Conservation (phyloP, 2,113 vertebrate genomes). For the Astur gentilis region DNA sequence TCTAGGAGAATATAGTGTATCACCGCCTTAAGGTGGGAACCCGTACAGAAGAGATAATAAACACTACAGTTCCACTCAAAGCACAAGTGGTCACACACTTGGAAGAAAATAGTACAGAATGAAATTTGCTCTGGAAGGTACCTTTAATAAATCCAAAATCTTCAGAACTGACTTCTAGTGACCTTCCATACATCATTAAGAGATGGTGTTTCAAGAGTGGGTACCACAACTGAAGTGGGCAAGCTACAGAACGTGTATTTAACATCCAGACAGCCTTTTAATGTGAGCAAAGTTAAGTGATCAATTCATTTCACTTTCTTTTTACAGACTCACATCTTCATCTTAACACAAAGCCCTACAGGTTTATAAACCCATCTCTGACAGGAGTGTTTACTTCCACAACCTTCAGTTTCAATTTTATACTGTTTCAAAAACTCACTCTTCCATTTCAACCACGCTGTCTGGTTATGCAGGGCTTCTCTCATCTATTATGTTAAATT, state of each 20-base stretch:
- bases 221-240: not conserved
- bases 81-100: not conserved
- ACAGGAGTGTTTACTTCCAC: not conserved
- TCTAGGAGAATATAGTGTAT: not conserved
- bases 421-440: not conserved
- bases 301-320: not conserved
- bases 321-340: not conserved
- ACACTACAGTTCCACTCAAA: not conserved
- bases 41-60: not conserved
- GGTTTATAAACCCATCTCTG: not conserved
- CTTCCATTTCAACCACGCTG: not conserved
- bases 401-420: not conserved
- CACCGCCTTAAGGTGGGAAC: not conserved
- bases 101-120: not conserved
- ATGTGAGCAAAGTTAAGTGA: not conserved
- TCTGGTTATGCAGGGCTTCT: not conserved
- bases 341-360: not conserved
- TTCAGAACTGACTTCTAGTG: not conserved
- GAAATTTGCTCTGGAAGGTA: not conserved
- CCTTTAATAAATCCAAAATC: not conserved
- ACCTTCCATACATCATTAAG: not conserved
- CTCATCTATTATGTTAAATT: not conserved
- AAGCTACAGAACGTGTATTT: not conserved
- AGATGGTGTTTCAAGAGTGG: not conserved
- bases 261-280: not conserved